A percentile compares a stretch with the other conserved stretches of the same genome.
Evolutionary conservation across 1,140 invertebrate species (phyloP).

Genomic region (Drosophila nebulosa): DNA sequence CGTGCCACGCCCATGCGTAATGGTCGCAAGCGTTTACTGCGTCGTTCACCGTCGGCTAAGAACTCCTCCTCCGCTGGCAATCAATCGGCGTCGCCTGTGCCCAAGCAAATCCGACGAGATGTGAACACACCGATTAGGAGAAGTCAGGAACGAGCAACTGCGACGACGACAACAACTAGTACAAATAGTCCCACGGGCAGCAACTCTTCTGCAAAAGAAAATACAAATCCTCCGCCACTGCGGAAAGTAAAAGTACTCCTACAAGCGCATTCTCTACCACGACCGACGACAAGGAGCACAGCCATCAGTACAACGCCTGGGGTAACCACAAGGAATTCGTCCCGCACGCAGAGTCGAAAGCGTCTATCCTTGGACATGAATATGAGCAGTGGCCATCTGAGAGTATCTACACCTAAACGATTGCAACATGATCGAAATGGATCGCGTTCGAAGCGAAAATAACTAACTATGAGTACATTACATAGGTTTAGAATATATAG

Average conservation of each 20-base stretch:
- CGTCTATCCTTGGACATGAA: background rate
- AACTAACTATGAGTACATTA: background rate
- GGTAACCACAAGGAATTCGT: background rate
- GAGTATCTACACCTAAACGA: background rate
- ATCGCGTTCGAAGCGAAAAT: background rate
- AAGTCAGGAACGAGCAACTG: background rate
- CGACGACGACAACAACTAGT: background rate
- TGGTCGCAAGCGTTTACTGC: conserved; percentile 55
- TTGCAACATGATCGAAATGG: background rate
- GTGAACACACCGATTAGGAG: background rate
- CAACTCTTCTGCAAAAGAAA: background rate
- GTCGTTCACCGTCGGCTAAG: conserved; percentile 12
- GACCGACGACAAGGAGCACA: background rate
- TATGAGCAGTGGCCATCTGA: background rate
- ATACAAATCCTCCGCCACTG: background rate
- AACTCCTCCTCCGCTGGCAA: background rate
- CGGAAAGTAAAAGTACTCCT: background rate
- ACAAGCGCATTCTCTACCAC: background rate
- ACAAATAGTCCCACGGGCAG: background rate
- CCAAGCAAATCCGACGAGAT: background rate
- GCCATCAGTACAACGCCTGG: background rate
- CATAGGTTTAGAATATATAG: background rate
- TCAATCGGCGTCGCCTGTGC: background rate
- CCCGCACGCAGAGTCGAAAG: background rate
- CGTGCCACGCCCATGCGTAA: conserved; percentile 53